Base-by-base conservation (phyloP, 2,797 vertebrate genomes). In the Dicrostonyx torquatus region DNA sequence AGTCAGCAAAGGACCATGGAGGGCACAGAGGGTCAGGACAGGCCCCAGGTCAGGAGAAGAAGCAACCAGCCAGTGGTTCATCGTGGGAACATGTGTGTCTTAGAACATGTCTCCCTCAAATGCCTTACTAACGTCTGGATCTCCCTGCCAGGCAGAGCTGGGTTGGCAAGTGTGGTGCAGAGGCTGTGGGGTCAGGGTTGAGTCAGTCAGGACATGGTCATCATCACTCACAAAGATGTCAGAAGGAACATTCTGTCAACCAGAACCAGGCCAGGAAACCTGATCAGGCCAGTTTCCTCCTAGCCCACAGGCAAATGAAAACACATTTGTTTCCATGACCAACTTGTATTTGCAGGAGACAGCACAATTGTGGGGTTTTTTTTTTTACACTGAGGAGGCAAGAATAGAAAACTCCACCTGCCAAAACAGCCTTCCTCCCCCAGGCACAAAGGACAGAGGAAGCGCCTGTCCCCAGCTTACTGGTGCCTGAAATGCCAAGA, bases 281-380 rank as follows among this genome's bases (percentile, higher is more conserved):
- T 50, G 90, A 87, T 43, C 64, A 48, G 43, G 40, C 55, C 50
- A 22, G 40, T 58, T 92, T 80, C 89, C 92, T 96, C 91, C 93
- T 48, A 73, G 73, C 24, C 88, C 66, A 91, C 84, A 97, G 55
- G 70, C 89, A 94, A 93, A 94, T 60, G 82, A 58, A 96, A 96
- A 94, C 82, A 85, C 94, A 95, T 95, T 96, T 96, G 75, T 97
- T 97, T 97, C 96, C 92, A 89, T 86, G 96, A 96, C 95, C 96
- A 82, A 62, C 64, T 93, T 48, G n/a, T 64, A 50, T 92, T 96
- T 96, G 77, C 93, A 78, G 73, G 68, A 97, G 77, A 89, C 90
- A 95, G 40, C 1, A 10, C 66, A 78, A 94, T 90, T 94, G 87
- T 40, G 24, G 31, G 22, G 60, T 83, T n/a, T 80, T 73, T 89